These are phyloP conservation scores for Drosophila sp. DNA, from an alignment of 1,140 invertebrate genomes.

Conservation along the genomic window DNA sequence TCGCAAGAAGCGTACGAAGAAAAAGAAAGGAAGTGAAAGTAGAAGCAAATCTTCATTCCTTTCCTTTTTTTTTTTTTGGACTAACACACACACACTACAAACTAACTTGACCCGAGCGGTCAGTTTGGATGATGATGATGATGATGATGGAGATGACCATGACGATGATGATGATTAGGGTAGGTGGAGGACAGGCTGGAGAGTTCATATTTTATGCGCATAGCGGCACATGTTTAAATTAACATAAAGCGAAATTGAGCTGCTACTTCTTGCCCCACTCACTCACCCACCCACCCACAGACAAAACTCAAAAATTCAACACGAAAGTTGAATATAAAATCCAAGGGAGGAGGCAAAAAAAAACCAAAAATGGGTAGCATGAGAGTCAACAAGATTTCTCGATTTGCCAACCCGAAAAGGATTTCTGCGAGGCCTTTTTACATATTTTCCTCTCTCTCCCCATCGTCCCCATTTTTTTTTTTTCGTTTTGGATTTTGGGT, in stretches of 20 bases:
- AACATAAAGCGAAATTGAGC: constrained; percentile 81
- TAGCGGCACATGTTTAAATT: constrained; percentile 81
- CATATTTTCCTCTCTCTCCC: constrained; percentile 36
- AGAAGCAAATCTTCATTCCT: constrained; percentile 50
- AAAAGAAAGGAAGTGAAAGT: neutral
- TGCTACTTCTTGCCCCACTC: constrained; percentile 58
- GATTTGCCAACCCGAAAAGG: constrained; percentile 56
- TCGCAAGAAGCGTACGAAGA: neutral
- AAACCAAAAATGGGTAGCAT: neutral
- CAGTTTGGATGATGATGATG: constrained; percentile 17
- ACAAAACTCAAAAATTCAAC: constrained; percentile 70
- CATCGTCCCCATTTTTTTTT: neutral
- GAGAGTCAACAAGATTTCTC: constrained; percentile 35
- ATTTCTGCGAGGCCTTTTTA: constrained; percentile 73
- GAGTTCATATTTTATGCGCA: constrained; percentile 80
- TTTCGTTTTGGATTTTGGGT: constrained; percentile 50
- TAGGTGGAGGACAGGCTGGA: constrained; percentile 3
- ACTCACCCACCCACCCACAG: constrained; percentile 15
- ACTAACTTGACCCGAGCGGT: constrained; percentile 71
- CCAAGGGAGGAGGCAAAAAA: constrained; percentile 10
- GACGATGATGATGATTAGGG: constrained; percentile 13
- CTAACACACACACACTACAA: constrained; percentile 47
- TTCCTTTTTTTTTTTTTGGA: constrained; percentile 30
- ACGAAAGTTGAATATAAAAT: constrained; percentile 77
- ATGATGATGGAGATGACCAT: constrained; percentile 16